These are phyloP conservation scores for Theristicus caerulescens DNA, from an alignment of 2,113 vertebrate genomes.

Conservation along the genomic window DNA sequence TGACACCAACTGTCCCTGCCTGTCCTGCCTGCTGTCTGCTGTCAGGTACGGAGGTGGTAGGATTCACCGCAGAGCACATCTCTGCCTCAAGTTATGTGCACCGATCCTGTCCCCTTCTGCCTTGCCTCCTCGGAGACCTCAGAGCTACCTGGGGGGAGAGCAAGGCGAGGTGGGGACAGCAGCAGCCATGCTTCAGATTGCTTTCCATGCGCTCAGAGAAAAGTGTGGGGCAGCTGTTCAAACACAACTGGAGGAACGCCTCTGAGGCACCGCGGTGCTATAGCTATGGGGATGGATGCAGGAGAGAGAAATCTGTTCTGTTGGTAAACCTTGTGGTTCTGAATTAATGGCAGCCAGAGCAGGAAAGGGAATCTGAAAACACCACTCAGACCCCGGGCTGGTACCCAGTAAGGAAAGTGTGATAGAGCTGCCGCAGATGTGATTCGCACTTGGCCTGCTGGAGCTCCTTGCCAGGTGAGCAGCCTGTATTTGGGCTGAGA, in stretches of 20 bases:
- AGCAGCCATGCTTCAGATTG: rapidly evolving
- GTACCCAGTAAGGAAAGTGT: background rate
- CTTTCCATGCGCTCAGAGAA: rapidly evolving
- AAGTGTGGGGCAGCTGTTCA: background rate
- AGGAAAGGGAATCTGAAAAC: conserved; percentile 14
- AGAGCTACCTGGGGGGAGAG: background rate
- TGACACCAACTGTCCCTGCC: background rate
- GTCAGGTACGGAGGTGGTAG: background rate
- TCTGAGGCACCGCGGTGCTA: rapidly evolving
- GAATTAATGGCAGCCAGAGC: background rate
- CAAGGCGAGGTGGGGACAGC: background rate
- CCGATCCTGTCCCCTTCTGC: background rate
- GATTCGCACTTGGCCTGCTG: rapidly evolving
- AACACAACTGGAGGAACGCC: background rate
- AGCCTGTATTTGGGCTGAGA: background rate
- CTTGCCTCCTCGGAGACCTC: background rate
- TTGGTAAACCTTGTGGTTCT: background rate
- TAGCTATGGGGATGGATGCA: background rate
- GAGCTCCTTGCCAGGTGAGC: background rate
- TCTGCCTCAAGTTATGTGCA: background rate
- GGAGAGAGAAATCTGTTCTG: background rate
- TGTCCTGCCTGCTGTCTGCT: background rate
- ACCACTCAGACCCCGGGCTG: background rate
- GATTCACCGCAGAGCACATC: background rate
- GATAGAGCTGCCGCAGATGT: background rate